Base-by-base conservation (phyloP, 1,140 invertebrate species). In the Drosophila pectinifera region DNA sequence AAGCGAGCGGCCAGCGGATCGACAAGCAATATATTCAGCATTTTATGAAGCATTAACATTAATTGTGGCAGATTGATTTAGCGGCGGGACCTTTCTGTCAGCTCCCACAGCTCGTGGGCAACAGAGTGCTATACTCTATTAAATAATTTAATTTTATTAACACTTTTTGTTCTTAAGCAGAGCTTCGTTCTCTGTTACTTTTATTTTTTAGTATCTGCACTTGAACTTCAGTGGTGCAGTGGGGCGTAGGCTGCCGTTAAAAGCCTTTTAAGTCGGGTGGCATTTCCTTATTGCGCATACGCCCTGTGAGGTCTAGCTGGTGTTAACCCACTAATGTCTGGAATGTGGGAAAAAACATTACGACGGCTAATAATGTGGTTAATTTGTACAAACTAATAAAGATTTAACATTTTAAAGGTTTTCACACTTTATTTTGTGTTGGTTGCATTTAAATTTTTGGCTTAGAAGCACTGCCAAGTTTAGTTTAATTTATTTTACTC, bases 221-320 rank as follows among this genome's bases (percentile, higher is more conserved):
- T 76, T 74, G 36, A 75, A 73, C 68, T 81, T 75, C 43, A 48
- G 31, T 67, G 54, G 43, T 28, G 56, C 18, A 38, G 14, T 38
- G 48, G 22, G 45, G 49, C 49, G 70, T 73, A 77, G 64, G 75
- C 46, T 28, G 75, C 42, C 43, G 43, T 39, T 78, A 61, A 74
- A 61, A 61, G 80, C 65, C 39, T 70, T 79, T 74, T 48, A 68
- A 48, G 41, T 42, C 16, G 31, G 22, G 49, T 73, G 46, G 53
- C 65, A 79, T 72, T 86, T 86, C 79, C 83, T 82, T 89, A 86
- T 86, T 89, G 70, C 76, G 59, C 63, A 88, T 89, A 86, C 84
- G 75, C 67, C 84, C 49, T 64, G 84, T 89, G 41, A n/a, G 43
- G 14, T 31, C 43, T 20, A 16, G 13, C 5, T 2, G 10, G 0